Evolutionary conservation across 1,140 invertebrate genomes (phyloP).

Genomic region (Drosophila grimshawi): DNA sequence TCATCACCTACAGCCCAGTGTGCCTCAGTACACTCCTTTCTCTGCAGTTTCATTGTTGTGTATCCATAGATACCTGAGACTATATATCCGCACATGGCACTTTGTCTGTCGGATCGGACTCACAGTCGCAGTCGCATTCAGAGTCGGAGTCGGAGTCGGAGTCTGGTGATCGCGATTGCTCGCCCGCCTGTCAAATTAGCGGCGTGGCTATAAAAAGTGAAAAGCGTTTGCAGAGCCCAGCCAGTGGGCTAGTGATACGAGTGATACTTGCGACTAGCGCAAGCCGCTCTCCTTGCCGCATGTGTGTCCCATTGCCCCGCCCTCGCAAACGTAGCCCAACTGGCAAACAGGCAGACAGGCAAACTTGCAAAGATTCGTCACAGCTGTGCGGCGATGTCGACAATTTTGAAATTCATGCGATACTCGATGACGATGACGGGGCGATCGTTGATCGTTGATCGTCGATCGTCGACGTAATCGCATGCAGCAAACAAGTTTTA

Average conservation of each 20-base stretch:
- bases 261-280: constrained; percentile 41
- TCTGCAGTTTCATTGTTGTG: constrained; percentile 7
- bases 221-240: constrained; percentile 57
- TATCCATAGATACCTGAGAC: constrained; percentile 32
- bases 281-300: constrained; percentile 11
- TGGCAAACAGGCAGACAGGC: background rate
- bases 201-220: constrained; percentile 76
- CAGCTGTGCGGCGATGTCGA: constrained; percentile 67
- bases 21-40: constrained; percentile 18
- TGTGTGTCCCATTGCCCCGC: constrained; percentile 37
- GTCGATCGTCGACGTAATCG: constrained; percentile 69
- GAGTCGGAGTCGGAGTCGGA: constrained; percentile 16
- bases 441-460: constrained; percentile 48
- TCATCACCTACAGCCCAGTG: constrained; percentile 26
- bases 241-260: background rate
- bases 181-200: constrained; percentile 80
- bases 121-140: background rate
- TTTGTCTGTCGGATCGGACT: constrained; percentile 52
- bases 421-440: constrained; percentile 53
- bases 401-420: constrained; percentile 79
- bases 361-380: constrained; percentile 63
- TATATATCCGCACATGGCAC: constrained; percentile 60
- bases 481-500: constrained; percentile 80
- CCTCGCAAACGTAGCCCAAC: constrained; percentile 46
- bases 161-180: constrained; percentile 71